Conservation (phyloP, 2,888 invertebrate species). For the Lasioglossum figueresi region DNA sequence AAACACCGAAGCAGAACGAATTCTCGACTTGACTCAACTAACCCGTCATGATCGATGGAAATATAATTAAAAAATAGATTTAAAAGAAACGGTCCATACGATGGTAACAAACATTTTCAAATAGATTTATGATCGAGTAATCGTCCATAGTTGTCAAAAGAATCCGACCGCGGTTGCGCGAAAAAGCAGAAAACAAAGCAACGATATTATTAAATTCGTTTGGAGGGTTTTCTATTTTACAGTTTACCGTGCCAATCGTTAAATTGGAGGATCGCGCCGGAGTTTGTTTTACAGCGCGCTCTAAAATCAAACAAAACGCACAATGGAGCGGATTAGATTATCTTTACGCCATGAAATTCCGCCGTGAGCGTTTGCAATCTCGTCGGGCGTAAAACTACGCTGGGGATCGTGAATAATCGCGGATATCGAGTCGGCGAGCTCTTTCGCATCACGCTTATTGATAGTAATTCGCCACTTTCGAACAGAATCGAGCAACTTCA, state of each 20-base stretch:
- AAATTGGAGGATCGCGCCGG: neutral
- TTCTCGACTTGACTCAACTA: no score
- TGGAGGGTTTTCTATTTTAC: neutral
- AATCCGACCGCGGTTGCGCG: neutral
- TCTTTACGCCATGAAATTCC: neutral
- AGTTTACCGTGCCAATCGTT: neutral
- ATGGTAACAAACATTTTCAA: neutral
- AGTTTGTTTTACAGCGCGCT: neutral
- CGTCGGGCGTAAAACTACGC: neutral
- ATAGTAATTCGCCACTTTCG: neutral
- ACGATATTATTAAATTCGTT: slow-evolving; percentile 2
- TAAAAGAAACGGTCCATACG: neutral
- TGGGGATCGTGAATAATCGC: neutral
- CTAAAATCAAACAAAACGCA: neutral
- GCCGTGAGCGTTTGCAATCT: neutral
- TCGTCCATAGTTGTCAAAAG: neutral
- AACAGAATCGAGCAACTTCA: neutral
- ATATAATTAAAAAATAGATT: neutral
- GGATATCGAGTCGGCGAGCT: neutral
- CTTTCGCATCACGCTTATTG: neutral
- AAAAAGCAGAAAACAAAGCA: neutral
- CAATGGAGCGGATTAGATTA: neutral
- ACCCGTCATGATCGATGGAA: neutral
- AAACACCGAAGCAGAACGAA: neutral
- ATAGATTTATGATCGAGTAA: no score